These are phyloP conservation scores for Rhagonycha lutea DNA, from an alignment of 2,888 invertebrate genomes.

Conservation along the genomic window DNA sequence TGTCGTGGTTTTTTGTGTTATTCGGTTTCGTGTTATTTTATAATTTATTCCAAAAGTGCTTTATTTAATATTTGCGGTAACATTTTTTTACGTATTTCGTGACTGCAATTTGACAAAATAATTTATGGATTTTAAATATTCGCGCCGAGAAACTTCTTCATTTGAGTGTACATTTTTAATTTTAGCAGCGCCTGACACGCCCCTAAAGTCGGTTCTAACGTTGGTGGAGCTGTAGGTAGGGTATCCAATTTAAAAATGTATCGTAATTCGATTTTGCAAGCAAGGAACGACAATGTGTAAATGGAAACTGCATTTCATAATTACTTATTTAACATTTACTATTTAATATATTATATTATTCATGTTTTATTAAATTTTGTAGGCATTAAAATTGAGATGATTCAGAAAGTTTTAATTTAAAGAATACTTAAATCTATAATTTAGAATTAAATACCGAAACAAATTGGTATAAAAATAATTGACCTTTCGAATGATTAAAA, in stretches of 20 bases:
- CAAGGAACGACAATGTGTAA: background rate
- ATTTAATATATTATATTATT: background rate
- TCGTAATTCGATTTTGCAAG: background rate
- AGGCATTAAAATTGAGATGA: background rate
- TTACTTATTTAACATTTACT: background rate
- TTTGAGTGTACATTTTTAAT: no score
- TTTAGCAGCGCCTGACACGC: no score
- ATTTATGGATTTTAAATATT: no score
- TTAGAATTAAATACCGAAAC: background rate
- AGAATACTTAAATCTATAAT: background rate
- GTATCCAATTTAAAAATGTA: background rate
- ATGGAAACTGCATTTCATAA: background rate
- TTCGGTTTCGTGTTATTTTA: no score
- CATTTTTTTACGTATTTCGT: no score
- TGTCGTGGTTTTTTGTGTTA: no score
- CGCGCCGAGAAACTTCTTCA: no score
- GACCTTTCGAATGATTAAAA: background rate
- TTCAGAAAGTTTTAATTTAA: background rate
- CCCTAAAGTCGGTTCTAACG: no score
- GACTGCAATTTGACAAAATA: no score
- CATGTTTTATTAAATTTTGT: background rate
- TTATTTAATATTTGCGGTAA: no score
- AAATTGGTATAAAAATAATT: background rate
- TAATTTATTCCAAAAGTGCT: no score
- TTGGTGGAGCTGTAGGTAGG: no score